Evolutionary conservation across 2,797 vertebrate genomes (phyloP).

Genomic region (Anguilla pacifica): DNA sequence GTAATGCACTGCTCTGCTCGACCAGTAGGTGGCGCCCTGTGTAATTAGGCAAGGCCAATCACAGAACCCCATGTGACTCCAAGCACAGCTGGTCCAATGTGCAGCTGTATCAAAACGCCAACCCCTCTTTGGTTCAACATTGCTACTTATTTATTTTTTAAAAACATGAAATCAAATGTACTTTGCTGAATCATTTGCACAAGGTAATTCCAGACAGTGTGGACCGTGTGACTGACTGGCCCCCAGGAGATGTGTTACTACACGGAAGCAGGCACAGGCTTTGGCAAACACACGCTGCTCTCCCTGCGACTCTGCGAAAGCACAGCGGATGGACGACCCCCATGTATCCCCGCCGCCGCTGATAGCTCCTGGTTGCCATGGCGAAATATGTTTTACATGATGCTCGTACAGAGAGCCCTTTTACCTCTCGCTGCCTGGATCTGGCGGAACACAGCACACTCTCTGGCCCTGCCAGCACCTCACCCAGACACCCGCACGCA

Average conservation of each 20-base stretch:
- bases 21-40: slow-evolving; percentile 2
- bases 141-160: not conserved
- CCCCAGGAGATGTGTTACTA: not conserved
- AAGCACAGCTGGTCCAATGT: not conserved
- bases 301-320: not conserved
- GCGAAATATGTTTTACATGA: slow-evolving; percentile 56
- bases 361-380: slow-evolving; percentile 57
- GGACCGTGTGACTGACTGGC: not conserved
- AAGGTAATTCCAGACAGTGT: not conserved
- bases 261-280: not conserved
- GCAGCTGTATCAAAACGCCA: not conserved
- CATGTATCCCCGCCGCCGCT: slow-evolving; percentile 35
- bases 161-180: not conserved
- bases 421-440: slow-evolving; percentile 26
- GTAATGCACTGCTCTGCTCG: not conserved
- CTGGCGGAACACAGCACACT: not conserved
- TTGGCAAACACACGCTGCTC: not conserved
- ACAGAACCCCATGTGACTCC: not conserved
- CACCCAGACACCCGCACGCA: not conserved
- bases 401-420: slow-evolving; percentile 42
- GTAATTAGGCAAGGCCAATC: not conserved
- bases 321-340: not conserved
- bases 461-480: not conserved
- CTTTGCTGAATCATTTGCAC: not conserved
- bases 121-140: not conserved